Evolutionary conservation across 2,888 invertebrate species (phyloP).

Genomic region (Lasioglossum leucozonium): DNA sequence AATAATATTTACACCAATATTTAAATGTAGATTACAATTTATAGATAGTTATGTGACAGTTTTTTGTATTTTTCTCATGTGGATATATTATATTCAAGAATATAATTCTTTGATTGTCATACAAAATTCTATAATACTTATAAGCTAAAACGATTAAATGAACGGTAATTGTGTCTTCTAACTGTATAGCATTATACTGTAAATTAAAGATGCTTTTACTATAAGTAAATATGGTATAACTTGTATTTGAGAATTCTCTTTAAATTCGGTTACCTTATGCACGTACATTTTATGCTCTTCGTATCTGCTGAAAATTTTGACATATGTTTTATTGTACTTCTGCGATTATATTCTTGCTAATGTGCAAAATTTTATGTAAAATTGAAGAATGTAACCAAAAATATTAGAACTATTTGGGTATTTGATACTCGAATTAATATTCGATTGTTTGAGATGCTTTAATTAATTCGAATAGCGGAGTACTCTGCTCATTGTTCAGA

Average conservation of each 20-base stretch:
- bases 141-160: constrained; percentile 16
- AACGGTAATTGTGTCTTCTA: constrained; percentile 24
- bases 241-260: constrained; percentile 10
- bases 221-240: constrained; percentile 25
- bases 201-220: constrained; percentile 49
- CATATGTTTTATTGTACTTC: constrained; percentile 21
- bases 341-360: neutral
- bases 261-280: neutral
- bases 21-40: constrained; percentile 36
- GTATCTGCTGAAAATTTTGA: neutral
- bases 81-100: constrained; percentile 18
- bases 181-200: constrained; percentile 36
- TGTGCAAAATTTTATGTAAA: neutral
- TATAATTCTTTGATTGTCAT: constrained; percentile 13
- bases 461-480: neutral
- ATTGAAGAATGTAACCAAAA: neutral
- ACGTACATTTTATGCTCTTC: neutral
- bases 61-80: constrained; percentile 25
- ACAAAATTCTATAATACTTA: neutral
- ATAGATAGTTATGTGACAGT: constrained; percentile 2
- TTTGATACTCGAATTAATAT: constrained; percentile 10
- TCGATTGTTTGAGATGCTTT: neutral
- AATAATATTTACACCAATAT: constrained; percentile 37
- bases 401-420: neutral
- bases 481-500: neutral